Evolutionary conservation across 2,888 invertebrate genomes (phyloP).

Genomic region (Cantharis rufa): DNA sequence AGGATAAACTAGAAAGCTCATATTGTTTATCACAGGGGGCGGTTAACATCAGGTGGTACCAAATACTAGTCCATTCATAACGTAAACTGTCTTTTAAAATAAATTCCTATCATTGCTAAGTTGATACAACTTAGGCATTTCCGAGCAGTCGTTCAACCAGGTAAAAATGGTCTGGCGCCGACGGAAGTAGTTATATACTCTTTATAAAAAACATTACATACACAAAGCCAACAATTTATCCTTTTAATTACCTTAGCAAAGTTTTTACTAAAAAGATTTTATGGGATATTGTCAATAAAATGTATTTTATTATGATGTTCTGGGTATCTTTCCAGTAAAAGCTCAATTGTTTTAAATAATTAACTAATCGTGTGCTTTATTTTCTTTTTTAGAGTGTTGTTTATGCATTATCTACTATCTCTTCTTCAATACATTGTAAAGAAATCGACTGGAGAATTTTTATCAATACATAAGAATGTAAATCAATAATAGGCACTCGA

Average conservation of each 20-base stretch:
- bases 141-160: conserved; percentile 28
- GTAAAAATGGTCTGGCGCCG: conserved; percentile 40
- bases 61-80: conserved; percentile 44
- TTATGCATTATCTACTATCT: background rate
- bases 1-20: conserved; percentile 12
- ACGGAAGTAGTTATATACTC: conserved; percentile 31
- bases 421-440: background rate
- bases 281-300: background rate
- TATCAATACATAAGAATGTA: background rate
- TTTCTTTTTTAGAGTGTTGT: background rate
- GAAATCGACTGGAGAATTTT: background rate
- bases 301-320: background rate
- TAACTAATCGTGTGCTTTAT: background rate
- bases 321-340: background rate
- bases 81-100: conserved; percentile 45
- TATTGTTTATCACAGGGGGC: conserved; percentile 40
- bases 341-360: background rate
- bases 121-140: conserved; percentile 24
- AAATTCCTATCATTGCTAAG: conserved; percentile 45
- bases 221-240: background rate
- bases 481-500: background rate
- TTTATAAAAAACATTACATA: background rate
- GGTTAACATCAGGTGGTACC: conserved; percentile 35
- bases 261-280: background rate
- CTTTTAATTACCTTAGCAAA: background rate